These are phyloP conservation scores for Brachionus plicatilis DNA, from an alignment of 1,140 invertebrate genomes.

Conservation along the genomic window DNA sequence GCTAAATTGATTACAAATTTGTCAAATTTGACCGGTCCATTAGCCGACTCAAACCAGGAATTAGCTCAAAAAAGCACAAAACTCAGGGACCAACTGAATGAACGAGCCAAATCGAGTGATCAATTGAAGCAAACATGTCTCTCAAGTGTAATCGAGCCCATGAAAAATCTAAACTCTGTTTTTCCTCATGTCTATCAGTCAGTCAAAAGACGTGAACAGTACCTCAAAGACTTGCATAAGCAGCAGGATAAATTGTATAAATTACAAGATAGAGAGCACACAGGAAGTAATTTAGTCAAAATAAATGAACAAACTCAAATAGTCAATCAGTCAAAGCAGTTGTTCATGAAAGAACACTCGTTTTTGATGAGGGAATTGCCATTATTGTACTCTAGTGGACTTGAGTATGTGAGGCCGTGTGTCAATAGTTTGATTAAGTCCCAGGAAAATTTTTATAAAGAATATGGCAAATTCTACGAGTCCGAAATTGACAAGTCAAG, in stretches of 20 bases:
- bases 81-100: background rate
- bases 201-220: conserved; percentile 29
- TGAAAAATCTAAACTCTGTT: conserved; percentile 10
- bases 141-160: background rate
- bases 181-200: conserved; percentile 30
- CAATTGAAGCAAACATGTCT: conserved; percentile 5
- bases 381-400: background rate
- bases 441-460: conserved; percentile 17
- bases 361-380: conserved; percentile 34
- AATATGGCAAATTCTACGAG: background rate
- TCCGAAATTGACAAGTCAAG: background rate
- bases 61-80: background rate
- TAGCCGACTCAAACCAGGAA: background rate
- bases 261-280: conserved; percentile 15
- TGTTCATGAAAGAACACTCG: conserved; percentile 11
- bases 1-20: background rate
- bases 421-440: conserved; percentile 15
- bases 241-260: conserved; percentile 23
- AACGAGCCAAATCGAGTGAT: background rate
- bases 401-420: conserved; percentile 22
- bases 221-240: conserved; percentile 6
- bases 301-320: conserved; percentile 9
- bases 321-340: background rate
- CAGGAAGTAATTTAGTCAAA: conserved; percentile 16
- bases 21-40: background rate